These are phyloP conservation scores for Drosophila buzzatii DNA, from an alignment of 2,888 invertebrate genomes.

Conservation along the genomic window DNA sequence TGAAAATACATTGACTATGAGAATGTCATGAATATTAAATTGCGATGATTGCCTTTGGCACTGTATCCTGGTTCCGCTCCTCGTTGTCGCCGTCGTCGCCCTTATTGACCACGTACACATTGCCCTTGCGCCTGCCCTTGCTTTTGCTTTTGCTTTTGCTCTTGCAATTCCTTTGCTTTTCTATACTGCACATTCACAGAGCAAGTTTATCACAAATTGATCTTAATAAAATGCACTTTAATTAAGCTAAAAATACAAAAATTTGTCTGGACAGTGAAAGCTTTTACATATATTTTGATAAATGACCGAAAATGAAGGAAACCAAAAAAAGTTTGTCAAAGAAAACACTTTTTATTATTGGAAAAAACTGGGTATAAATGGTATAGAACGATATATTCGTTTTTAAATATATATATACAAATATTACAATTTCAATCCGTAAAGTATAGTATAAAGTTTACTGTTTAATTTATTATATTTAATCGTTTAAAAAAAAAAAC, in stretches of 20 bases:
- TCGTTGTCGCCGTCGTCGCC: not conserved
- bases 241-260: constrained; percentile 69
- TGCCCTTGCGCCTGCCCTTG: not conserved
- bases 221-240: constrained; percentile 70
- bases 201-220: constrained; percentile 33
- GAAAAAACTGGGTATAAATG: not conserved
- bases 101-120: constrained; percentile 8
- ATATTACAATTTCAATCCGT: not conserved
- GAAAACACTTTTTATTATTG: not conserved
- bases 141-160: not conserved
- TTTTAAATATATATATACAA: not conserved
- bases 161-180: not conserved
- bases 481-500: no score
- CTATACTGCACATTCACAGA: not conserved
- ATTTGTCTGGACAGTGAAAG: constrained; percentile 1
- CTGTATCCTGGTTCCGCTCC: constrained; percentile 29
- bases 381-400: not conserved
- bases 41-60: constrained; percentile 78
- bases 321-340: not conserved
- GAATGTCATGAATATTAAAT: constrained; percentile 78
- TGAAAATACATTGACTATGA: constrained; percentile 76
- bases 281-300: not conserved
- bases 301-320: not conserved
- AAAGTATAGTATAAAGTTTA: not conserved
- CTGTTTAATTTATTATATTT: no score